Percentiles rank a stretch among this genome's conserved stretches.
Evolutionary conservation across 2,888 invertebrate species (phyloP).

Genomic region (Zhuqinia jingwanae): DNA sequence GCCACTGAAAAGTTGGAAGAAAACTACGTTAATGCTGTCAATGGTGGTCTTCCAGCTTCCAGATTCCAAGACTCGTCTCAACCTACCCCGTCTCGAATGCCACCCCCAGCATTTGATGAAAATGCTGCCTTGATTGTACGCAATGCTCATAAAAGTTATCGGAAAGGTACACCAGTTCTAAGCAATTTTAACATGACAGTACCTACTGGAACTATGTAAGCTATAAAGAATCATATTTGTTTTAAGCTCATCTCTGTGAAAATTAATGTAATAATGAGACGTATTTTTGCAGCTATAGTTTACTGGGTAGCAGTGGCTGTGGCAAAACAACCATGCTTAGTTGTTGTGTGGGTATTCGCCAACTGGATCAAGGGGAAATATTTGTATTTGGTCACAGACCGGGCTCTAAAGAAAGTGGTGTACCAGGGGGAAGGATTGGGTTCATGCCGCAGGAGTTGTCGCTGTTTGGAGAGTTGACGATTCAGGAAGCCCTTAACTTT

Average conservation of each 20-base stretch:
- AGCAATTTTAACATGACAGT: slow-evolving; percentile 68
- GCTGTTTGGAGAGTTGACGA: slow-evolving; percentile 94
- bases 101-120: slow-evolving; percentile 21
- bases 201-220: slow-evolving; percentile 64
- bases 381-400: slow-evolving; percentile 94
- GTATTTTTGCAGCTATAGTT: slow-evolving; percentile 48
- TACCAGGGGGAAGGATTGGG: slow-evolving; percentile 95
- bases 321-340: slow-evolving; percentile 94
- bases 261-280: slow-evolving; percentile 18
- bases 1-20: neutral
- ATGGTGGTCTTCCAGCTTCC: neutral
- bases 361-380: slow-evolving; percentile 92
- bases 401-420: slow-evolving; percentile 92
- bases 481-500: slow-evolving; percentile 96
- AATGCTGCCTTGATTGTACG: slow-evolving; percentile 25
- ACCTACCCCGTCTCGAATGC: neutral
- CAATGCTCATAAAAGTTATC: slow-evolving; percentile 59
- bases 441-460: slow-evolving; percentile 98
- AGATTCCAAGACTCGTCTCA: neutral
- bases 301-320: slow-evolving; percentile 82
- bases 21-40: too few relatives aligned
- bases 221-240: neutral
- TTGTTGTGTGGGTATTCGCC: slow-evolving; percentile 93
- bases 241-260: too few relatives aligned
- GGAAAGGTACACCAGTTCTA: slow-evolving; percentile 34